Percentiles rank a stretch among this genome's conserved stretches.
phyloP scores from a whole-genome alignment of 2,888 invertebrate species.

The Himalopsyche anomala region DNA sequence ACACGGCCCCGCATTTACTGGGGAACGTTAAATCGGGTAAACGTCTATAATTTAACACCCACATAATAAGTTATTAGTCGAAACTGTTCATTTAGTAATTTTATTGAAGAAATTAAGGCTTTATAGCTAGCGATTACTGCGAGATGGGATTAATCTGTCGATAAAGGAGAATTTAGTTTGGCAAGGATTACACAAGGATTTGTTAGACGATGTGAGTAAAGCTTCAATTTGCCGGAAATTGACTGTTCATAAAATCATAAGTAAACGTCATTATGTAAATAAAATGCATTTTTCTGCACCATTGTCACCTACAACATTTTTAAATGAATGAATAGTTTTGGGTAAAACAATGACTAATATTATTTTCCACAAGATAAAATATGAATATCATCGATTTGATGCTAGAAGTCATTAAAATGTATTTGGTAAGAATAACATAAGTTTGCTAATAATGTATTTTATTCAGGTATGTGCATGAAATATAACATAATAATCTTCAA shows the following conservation, averaged over 20 bases:
- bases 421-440: too few species aligned
- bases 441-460: too few species aligned
- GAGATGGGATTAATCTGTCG: constrained; percentile 57
- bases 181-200: constrained; percentile 48
- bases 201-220: constrained; percentile 56
- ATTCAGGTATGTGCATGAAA: too few species aligned
- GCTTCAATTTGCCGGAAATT: constrained; percentile 46
- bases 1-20: constrained; percentile 7
- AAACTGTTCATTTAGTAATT: constrained; percentile 59
- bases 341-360: too few species aligned
- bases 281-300: neutral
- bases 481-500: too few species aligned
- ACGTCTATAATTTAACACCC: constrained; percentile 48
- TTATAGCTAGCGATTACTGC: constrained; percentile 56
- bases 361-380: too few species aligned
- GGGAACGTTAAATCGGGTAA: constrained; percentile 22
- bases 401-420: too few species aligned
- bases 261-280: neutral
- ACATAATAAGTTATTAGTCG: constrained; percentile 47
- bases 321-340: too few species aligned
- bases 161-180: constrained; percentile 59
- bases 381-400: too few species aligned
- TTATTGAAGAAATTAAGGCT: constrained; percentile 56
- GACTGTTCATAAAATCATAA: neutral
- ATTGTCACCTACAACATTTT: too few species aligned